Evolutionary conservation across 2,113 vertebrate genomes (phyloP), one percentile per base, ranked within the genome.

Genomic region (Sturnira hondurensis): DNA sequence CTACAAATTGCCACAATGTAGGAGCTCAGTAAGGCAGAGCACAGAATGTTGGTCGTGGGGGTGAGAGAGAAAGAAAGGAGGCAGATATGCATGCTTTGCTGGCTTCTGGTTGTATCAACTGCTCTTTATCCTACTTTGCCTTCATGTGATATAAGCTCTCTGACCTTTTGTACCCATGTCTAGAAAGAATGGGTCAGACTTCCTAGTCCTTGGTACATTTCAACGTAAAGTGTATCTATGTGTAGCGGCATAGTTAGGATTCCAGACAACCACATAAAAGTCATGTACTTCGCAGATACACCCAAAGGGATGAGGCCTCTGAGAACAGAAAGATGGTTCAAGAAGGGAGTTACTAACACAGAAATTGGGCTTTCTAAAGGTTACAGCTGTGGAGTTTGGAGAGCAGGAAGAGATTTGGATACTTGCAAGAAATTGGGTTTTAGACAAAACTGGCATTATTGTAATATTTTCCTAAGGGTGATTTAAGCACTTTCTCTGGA

Each of bases 81-180:
- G 80, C 65, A 80, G 52, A 20, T 67, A 41, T 19, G 24, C 74
- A 87, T 81, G 92, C 70, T 84, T 86, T 54, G 68, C 58, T 88
- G 94, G 94, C 47, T 89, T 93, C 95, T 89, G 88, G 70, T 93
- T 84, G 38, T 85, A 91, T 87, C 58, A 93, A 92, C 78, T 91
- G 70, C 47, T 90, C 84, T 68, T 54, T 86, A 31, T 41, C n/a
- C 71, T 89, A 31, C 71, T 84, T 77, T 71, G 74, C 63, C 33
- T 56, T 33, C 26, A 5, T 71, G 70, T 61, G 65, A 54, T 15
- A 76, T 90, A 5, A 67, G 63, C 58, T 70, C 19, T 81, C 50
- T 63, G 54, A 20, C 47, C 36, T 56, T 19, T 5, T 50, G 73
- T 65, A 15, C 63, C 56, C 86, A 4, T 76, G 52, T 47, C 33